phyloP scores from a whole-genome alignment of 1,140 invertebrate species.

The Cydia strobilella region DNA sequence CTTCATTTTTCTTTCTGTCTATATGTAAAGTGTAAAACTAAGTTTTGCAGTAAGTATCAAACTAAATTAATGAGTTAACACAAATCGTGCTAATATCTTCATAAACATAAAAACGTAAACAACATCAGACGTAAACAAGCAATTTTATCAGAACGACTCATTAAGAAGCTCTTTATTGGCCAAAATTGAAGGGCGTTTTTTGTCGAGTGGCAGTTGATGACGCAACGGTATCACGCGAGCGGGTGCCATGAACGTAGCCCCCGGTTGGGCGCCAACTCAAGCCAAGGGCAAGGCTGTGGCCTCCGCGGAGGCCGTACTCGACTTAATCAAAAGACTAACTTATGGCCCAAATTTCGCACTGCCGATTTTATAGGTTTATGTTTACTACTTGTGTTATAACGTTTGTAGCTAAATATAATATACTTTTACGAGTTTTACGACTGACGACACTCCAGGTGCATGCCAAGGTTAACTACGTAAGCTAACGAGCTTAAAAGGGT shows the following conservation, averaged over 20 bases:
- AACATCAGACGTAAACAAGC: not conserved
- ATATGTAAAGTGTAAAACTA: not conserved
- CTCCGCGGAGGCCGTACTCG: conserved; percentile 38
- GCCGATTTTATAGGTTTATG: not conserved
- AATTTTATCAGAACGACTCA: not conserved
- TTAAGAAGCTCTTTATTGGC: conserved; percentile 10
- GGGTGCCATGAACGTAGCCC: conserved; percentile 8
- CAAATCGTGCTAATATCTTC: not conserved
- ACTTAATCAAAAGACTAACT: not conserved
- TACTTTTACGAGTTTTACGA: not conserved
- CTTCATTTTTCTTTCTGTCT: no score
- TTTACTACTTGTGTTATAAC: no score
- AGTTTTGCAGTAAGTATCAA: not conserved
- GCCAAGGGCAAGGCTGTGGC: conserved; percentile 47
- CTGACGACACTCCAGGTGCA: not conserved
- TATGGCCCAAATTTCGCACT: not conserved
- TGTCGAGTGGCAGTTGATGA: conserved; percentile 38
- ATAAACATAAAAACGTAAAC: conserved; percentile 6
- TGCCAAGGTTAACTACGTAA: not conserved
- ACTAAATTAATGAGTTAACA: not conserved
- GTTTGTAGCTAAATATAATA: not conserved
- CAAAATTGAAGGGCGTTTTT: conserved; percentile 28
- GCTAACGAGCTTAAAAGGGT: no score
- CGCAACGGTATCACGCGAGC: conserved; percentile 42
- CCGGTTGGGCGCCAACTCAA: conserved; percentile 43